Percentiles rank a stretch among this genome's conserved stretches.
These are phyloP conservation scores for Ceyx melanurus DNA, from an alignment of 2,113 vertebrate genomes.

Conservation along the genomic window DNA sequence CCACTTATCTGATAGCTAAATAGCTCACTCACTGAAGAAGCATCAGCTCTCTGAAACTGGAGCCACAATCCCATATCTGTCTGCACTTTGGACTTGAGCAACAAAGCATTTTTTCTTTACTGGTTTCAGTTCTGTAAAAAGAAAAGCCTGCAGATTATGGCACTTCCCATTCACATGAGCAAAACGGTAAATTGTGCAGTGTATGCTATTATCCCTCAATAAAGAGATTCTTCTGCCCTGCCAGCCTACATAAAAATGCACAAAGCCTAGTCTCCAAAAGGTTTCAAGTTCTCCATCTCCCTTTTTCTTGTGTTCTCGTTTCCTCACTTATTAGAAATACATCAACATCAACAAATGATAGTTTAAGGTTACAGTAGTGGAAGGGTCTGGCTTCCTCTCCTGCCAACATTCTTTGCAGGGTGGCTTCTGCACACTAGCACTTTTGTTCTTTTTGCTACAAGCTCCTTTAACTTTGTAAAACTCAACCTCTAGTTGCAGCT, in stretches of 20 bases:
- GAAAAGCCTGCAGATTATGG: constrained; percentile 35
- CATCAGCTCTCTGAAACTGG: neutral
- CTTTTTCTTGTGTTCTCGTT: neutral
- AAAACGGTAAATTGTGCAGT: neutral
- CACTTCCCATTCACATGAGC: neutral
- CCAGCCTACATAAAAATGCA: constrained; percentile 22
- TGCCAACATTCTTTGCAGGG: constrained; percentile 66
- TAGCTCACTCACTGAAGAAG: neutral
- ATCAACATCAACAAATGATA: constrained; percentile 59
- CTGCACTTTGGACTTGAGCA: neutral
- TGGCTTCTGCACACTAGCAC: constrained; percentile 48
- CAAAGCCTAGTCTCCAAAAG: constrained; percentile 45
- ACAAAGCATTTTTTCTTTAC: constrained; percentile 38
- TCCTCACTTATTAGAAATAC: constrained; percentile 42
- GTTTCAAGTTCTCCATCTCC: neutral
- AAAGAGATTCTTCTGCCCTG: neutral
- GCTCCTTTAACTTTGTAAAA: constrained; percentile 57
- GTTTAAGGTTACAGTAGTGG: constrained; percentile 62
- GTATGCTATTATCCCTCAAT: neutral
- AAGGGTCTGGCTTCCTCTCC: constrained; percentile 48
- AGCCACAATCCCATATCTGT: neutral
- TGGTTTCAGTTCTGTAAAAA: constrained; percentile 50
- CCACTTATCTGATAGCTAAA: neutral
- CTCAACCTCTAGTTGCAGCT: constrained; percentile 59
- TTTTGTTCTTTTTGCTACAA: constrained; percentile 62